Conservation (phyloP, 2,113 vertebrate species). For the Gorilla gorilla region DNA sequence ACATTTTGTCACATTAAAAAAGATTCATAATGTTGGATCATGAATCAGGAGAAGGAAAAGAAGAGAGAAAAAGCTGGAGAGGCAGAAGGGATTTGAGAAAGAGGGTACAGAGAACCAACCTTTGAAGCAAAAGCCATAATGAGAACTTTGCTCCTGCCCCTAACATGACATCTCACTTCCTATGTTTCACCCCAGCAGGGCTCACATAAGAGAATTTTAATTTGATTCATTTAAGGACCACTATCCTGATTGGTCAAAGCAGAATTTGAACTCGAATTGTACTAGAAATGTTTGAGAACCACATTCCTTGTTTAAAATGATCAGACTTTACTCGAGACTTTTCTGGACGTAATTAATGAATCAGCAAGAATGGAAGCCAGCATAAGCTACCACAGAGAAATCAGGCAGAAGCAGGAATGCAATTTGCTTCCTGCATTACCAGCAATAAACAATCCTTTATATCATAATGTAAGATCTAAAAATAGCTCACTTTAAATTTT, state of each 20-base stretch:
- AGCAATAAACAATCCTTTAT: constrained; percentile 68
- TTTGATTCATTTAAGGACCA: not conserved
- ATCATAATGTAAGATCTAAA: constrained; percentile 69
- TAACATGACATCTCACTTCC: rapidly evolving
- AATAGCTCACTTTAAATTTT: constrained; percentile 66
- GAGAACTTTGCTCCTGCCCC: not conserved
- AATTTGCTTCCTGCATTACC: constrained; percentile 63
- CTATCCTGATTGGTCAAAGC: not conserved
- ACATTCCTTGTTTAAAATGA: not conserved
- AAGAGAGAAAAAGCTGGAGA: not conserved
- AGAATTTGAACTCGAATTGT: not conserved
- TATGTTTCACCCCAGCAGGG: not conserved
- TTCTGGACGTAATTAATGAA: constrained; percentile 26
- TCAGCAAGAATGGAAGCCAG: constrained; percentile 25
- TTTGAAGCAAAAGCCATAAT: not conserved
- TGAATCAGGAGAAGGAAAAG: not conserved
- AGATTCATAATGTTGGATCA: not conserved
- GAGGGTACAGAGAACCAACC: not conserved
- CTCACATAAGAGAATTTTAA: not conserved
- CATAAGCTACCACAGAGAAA: not conserved
- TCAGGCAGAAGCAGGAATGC: constrained; percentile 44
- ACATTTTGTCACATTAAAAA: not conserved
- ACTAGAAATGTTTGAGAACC: not conserved
- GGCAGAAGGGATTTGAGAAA: not conserved
- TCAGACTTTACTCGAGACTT: not conserved